Conservation (phyloP, 2,888 invertebrate species). For the Carcina quercana region DNA sequence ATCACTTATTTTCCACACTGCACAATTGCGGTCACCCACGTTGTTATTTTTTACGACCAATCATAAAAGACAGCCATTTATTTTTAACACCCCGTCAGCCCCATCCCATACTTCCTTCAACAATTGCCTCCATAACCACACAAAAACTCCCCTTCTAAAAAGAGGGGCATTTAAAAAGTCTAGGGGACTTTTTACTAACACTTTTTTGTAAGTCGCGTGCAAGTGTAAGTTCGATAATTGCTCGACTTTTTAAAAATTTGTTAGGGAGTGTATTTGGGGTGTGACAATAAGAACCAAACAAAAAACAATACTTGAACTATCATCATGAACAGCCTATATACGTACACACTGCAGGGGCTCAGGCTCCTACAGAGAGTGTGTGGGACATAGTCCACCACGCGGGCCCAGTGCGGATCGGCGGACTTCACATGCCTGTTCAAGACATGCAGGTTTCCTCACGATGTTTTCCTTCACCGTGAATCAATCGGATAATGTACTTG, state of each 20-base stretch:
- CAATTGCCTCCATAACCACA: slow-evolving; percentile 23
- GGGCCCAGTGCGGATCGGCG: too few relatives aligned
- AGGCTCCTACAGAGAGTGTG: too few relatives aligned
- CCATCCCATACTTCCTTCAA: slow-evolving; percentile 32
- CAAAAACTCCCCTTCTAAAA: slow-evolving; percentile 40
- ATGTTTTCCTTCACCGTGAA: too few relatives aligned
- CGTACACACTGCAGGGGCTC: too few relatives aligned
- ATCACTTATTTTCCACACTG: too few relatives aligned
- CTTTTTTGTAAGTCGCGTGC: slow-evolving; percentile 21
- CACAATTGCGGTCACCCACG: slow-evolving; percentile 30
- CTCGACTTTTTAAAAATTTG: slow-evolving; percentile 9
- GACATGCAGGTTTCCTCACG: too few relatives aligned
- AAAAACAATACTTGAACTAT: too few relatives aligned
- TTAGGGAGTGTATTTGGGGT: slow-evolving; percentile 3
- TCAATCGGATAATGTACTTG: too few relatives aligned
- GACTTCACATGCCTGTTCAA: too few relatives aligned
- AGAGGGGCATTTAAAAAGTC: slow-evolving; percentile 29
- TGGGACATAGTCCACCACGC: too few relatives aligned
- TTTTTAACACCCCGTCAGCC: slow-evolving; percentile 31
- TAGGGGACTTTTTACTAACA: slow-evolving; percentile 36
- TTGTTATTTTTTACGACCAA: slow-evolving; percentile 23
- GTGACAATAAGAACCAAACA: neutral
- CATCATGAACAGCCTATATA: too few relatives aligned
- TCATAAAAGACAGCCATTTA: slow-evolving; percentile 20
- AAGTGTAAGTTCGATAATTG: slow-evolving; percentile 24